phyloP scores from a whole-genome alignment of 2,888 invertebrate genomes.

The Malthinus seriepunctatus region DNA sequence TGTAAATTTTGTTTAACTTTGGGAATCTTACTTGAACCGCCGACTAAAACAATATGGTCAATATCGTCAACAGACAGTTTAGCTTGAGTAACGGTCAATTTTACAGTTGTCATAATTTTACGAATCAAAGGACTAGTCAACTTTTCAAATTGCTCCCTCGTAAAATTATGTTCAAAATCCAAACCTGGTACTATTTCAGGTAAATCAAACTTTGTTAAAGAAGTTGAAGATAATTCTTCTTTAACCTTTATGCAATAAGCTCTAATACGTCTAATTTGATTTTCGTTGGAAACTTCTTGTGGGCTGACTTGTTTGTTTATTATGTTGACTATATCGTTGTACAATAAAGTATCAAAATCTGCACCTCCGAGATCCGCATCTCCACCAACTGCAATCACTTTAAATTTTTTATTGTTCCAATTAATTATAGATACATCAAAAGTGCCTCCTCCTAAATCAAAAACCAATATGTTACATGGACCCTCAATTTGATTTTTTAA shows the following conservation, averaged over 20 bases:
- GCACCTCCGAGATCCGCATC: constrained; percentile 29
- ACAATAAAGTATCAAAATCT: constrained; percentile 21
- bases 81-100: constrained; percentile 20
- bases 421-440: constrained; percentile 28
- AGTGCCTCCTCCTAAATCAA: constrained; percentile 32
- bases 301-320: constrained; percentile 10
- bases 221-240: constrained; percentile 16
- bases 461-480: constrained; percentile 18
- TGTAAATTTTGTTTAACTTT: constrained; percentile 13
- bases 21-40: constrained; percentile 29
- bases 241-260: constrained; percentile 24
- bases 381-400: constrained; percentile 24
- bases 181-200: not conserved
- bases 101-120: constrained; percentile 17
- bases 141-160: constrained; percentile 21
- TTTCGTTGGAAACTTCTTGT: not conserved
- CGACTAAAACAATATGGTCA: constrained; percentile 27
- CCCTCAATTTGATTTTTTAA: constrained; percentile 18
- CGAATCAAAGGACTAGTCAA: constrained; percentile 17
- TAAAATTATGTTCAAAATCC: constrained; percentile 18
- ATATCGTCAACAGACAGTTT: constrained; percentile 16
- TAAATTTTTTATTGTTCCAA: constrained; percentile 12
- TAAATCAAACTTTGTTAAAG: constrained; percentile 17
- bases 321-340: constrained; percentile 12
- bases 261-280: constrained; percentile 15